Evolutionary conservation across 2,888 invertebrate species (phyloP).

Genomic region (Scotopteryx bipunctaria): DNA sequence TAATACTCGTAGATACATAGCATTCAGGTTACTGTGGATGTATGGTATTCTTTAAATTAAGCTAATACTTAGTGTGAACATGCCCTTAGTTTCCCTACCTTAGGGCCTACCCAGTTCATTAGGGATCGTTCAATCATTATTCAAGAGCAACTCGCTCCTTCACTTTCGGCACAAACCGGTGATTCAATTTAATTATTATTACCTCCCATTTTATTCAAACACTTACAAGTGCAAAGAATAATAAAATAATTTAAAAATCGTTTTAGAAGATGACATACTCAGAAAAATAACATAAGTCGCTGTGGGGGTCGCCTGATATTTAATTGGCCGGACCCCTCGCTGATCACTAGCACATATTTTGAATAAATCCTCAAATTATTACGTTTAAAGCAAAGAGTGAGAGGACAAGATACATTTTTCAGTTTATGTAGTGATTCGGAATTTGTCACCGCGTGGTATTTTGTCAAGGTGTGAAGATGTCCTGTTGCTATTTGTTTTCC

Average conservation of each 20-base stretch:
- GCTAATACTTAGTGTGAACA: not conserved
- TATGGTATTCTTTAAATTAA: no score
- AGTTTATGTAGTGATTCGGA: slow-evolving; percentile 14
- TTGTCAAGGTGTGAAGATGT: not conserved
- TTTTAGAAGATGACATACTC: slow-evolving; percentile 30
- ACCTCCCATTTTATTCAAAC: slow-evolving; percentile 14
- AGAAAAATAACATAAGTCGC: slow-evolving; percentile 34
- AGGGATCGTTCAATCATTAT: slow-evolving; percentile 70
- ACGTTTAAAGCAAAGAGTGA: slow-evolving; percentile 12
- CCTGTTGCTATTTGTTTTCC: not conserved
- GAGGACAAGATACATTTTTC: slow-evolving; percentile 9
- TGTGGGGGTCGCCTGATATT: slow-evolving; percentile 34
- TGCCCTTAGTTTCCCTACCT: slow-evolving; percentile 59
- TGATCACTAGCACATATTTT: slow-evolving; percentile 21
- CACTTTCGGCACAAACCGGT: slow-evolving; percentile 33
- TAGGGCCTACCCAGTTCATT: slow-evolving; percentile 70
- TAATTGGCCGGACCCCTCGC: slow-evolving; percentile 36
- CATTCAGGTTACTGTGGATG: no score
- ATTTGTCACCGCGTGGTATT: slow-evolving; percentile 12
- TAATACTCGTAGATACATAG: no score
- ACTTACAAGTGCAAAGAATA: slow-evolving; percentile 34
- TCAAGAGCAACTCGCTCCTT: slow-evolving; percentile 50
- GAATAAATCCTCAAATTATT: slow-evolving; percentile 21
- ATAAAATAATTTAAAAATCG: slow-evolving; percentile 27
- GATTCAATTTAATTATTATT: slow-evolving; percentile 25